Evolutionary conservation across 2,113 vertebrate genomes (phyloP), one percentile per base, ranked within the genome.

Genomic region (Seriola rivoliana): DNA sequence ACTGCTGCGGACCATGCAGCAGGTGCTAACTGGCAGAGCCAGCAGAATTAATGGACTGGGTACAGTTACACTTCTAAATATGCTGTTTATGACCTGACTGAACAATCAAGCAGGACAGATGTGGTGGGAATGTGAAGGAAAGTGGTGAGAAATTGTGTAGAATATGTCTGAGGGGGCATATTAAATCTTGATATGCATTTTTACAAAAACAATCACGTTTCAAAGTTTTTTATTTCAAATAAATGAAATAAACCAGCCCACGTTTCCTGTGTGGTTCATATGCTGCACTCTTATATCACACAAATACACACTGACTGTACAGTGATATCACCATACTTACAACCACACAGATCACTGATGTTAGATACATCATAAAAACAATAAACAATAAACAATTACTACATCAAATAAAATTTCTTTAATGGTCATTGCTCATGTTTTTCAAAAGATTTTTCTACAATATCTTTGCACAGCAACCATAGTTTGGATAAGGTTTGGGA

Each of bases 171-270:
- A 40, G 42, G 11, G 38, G 14, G 23, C 23, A 48, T 29, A 67
- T 46, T 8, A 48, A 67, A 48, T 32, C 5, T 46, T 66, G 38
- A 29, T 44, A 66, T 66, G 44, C 44, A 50, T 67, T 67, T 67
- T 25, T 32, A 67, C 16, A 32, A 50, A 42, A 67, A 32, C 23
- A 32, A 48, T 67, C 21, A 40, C 16, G 65, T 67, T 50, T 50
- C 38, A 44, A 65, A 40, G n/a, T 46, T 66, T 46, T 67, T 67
- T 50, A 19, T 48, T 67, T 67, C 25, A 67, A 50, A 48, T 48
- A 67, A 67, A 67, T 48, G 14, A 67, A 5, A 32, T 11, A 11
- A 67, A 11, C 14, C 25, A 5, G 9, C 25, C 5, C 7, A 12
- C 0, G 12, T 34, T 29, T 58, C n/a, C 52, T 55, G 52, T 55